These are phyloP conservation scores for Rhodophaea formosa DNA, from an alignment of 2,888 invertebrate genomes.

Conservation along the genomic window DNA sequence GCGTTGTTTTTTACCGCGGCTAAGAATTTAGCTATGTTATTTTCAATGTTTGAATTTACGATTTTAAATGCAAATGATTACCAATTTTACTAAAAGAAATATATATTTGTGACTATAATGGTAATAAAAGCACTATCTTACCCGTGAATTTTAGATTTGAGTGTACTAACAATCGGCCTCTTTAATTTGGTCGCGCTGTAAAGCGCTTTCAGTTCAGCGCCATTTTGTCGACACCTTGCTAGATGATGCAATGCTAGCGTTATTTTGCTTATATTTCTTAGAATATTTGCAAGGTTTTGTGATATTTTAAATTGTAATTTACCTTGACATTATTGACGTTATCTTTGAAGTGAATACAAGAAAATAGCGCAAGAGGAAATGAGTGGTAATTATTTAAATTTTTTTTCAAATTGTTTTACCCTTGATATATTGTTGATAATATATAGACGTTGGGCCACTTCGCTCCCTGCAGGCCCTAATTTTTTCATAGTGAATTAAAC, in stretches of 20 bases:
- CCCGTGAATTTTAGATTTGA: too few relatives aligned
- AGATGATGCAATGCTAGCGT: constrained; percentile 63
- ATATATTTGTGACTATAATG: too few relatives aligned
- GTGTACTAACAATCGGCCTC: constrained; percentile 19
- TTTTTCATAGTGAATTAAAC: too few relatives aligned
- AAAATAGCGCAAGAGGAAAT: constrained; percentile 25
- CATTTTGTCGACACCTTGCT: constrained; percentile 72
- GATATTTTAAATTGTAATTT: too few relatives aligned
- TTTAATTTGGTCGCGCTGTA: constrained; percentile 54
- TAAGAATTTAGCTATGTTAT: too few relatives aligned
- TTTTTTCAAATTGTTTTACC: constrained; percentile 22
- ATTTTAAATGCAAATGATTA: too few relatives aligned
- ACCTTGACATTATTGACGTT: constrained; percentile 12
- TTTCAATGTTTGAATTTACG: too few relatives aligned
- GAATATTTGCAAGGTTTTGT: background rate
- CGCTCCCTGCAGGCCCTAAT: too few relatives aligned
- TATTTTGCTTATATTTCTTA: constrained; percentile 38
- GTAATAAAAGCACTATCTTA: too few relatives aligned
- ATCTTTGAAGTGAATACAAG: constrained; percentile 13
- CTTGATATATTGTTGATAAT: background rate
- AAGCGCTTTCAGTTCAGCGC: constrained; percentile 77
- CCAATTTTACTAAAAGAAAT: too few relatives aligned
- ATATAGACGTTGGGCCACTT: background rate
- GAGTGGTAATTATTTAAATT: constrained; percentile 36
- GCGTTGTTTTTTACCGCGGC: constrained; percentile 13